Conservation (phyloP, 2,888 invertebrate species). For the Blastobasis adustella region DNA sequence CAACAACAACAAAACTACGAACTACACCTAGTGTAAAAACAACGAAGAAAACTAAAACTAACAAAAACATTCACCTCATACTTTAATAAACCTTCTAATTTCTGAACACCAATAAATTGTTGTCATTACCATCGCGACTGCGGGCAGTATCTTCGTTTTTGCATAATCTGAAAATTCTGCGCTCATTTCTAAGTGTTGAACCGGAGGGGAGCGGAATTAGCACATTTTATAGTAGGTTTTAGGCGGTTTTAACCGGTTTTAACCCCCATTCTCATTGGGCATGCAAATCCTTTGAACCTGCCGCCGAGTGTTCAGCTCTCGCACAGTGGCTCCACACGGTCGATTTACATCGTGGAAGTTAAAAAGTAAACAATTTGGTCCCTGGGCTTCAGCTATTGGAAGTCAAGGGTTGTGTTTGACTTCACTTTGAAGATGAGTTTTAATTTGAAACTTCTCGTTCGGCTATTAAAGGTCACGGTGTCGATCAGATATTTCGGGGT, state of each 20-base stretch:
- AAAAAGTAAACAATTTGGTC: background rate
- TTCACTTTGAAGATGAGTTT: too few species aligned
- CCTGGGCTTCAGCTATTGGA: background rate
- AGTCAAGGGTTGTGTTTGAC: background rate
- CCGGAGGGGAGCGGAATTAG: conserved; percentile 3
- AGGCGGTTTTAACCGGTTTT: background rate
- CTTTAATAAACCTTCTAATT: too few species aligned
- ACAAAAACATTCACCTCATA: too few species aligned
- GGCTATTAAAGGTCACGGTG: too few species aligned
- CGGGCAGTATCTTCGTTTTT: too few species aligned
- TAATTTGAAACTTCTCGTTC: too few species aligned
- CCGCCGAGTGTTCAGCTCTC: background rate
- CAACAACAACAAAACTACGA: too few species aligned
- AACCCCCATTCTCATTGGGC: conserved; percentile 3
- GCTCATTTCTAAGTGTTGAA: conserved; percentile 4
- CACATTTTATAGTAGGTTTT: conserved; percentile 9
- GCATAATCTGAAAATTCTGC: background rate
- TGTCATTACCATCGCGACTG: too few species aligned
- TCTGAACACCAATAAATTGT: too few species aligned
- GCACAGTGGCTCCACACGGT: background rate
- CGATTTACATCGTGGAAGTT: conserved; percentile 1
- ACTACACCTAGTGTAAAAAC: too few species aligned
- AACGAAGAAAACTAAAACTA: too few species aligned
- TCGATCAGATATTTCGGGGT: too few species aligned
- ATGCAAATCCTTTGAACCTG: conserved; percentile 7